Evolutionary conservation across 2,113 vertebrate genomes (phyloP).

Genomic region (Eupsittula cactorum): DNA sequence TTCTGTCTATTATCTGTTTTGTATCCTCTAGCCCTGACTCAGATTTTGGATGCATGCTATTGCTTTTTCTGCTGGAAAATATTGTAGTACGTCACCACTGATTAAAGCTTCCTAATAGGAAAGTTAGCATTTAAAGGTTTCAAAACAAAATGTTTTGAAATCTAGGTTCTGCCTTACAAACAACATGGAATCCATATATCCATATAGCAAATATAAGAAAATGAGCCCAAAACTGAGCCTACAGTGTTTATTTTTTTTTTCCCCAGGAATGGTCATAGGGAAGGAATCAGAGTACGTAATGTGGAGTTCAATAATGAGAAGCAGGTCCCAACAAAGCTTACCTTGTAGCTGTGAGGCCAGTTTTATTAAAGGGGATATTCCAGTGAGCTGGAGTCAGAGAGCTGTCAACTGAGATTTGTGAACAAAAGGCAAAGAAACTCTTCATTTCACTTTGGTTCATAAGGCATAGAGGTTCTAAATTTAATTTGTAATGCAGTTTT

Average conservation of each 20-base stretch:
- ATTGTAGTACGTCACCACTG: background rate
- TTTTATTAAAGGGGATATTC: background rate
- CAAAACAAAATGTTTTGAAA: slow-evolving; percentile 4
- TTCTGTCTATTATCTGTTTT: background rate
- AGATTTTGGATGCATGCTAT: background rate
- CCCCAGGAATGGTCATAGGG: too few relatives aligned
- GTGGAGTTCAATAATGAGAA: background rate
- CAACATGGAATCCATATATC: background rate
- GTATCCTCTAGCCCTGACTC: background rate
- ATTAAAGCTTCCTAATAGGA: background rate
- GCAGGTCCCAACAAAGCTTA: background rate
- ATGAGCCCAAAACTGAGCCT: background rate
- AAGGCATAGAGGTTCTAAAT: background rate
- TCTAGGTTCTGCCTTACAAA: background rate
- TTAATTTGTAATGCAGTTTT: background rate
- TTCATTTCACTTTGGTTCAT: background rate
- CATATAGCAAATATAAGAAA: background rate
- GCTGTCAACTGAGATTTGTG: background rate
- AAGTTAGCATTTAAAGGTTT: background rate
- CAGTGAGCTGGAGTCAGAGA: background rate
- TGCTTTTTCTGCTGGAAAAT: slow-evolving; percentile 1
- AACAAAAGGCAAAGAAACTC: background rate
- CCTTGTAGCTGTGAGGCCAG: background rate
- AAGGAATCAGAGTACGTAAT: background rate
- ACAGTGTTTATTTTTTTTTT: background rate